phyloP scores from a whole-genome alignment of 1,140 invertebrate genomes.

The Diprion similis region DNA sequence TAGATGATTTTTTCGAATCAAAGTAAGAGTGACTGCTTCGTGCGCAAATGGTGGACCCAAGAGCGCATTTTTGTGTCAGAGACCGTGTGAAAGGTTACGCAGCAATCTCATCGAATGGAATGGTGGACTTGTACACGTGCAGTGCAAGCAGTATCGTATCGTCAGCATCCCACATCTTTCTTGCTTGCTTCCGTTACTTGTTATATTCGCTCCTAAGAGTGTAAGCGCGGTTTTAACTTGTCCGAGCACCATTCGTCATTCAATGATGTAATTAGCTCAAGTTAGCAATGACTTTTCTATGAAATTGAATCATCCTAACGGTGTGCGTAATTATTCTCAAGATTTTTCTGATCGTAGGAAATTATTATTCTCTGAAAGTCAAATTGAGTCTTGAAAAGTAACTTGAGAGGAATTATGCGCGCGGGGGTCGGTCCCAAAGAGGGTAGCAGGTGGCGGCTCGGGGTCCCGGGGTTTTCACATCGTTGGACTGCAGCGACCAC shows the following conservation, averaged over 20 bases:
- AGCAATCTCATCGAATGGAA: neutral
- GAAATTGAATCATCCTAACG: neutral
- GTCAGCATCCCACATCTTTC: neutral
- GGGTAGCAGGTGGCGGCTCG: neutral
- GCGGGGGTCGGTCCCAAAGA: neutral
- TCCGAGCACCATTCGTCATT: too few relatives aligned
- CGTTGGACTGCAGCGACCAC: neutral
- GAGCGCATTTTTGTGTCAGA: neutral
- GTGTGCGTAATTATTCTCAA: neutral
- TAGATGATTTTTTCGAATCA: neutral
- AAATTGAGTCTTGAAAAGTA: neutral
- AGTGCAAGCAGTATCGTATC: neutral
- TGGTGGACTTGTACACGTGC: neutral
- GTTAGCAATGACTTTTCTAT: neutral
- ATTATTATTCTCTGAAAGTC: neutral
- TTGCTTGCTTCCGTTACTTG: neutral
- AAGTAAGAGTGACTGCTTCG: neutral
- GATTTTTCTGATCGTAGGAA: too few relatives aligned
- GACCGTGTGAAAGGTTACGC: constrained; percentile 2
- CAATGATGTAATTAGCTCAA: too few relatives aligned
- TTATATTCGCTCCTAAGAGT: neutral
- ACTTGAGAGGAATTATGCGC: neutral
- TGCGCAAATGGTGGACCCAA: neutral
- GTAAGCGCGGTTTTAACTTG: neutral
- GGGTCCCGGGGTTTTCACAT: neutral